Evolutionary conservation across 2,888 invertebrate species (phyloP).

Genomic region (Drosophila mimetica): DNA sequence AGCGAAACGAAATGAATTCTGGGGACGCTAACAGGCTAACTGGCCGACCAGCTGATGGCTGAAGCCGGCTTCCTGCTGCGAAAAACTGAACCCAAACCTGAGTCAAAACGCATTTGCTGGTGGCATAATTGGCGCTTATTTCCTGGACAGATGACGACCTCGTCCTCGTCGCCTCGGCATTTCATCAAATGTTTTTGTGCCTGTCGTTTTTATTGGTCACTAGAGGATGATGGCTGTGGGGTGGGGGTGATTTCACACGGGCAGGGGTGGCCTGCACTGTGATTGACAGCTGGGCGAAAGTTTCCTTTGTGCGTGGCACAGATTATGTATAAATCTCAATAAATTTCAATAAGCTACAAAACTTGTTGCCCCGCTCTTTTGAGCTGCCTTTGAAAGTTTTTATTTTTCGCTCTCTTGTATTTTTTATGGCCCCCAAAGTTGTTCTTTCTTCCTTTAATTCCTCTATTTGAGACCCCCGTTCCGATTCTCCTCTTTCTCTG

Average conservation of each 20-base stretch:
- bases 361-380: constrained; percentile 16
- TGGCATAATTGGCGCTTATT: constrained; percentile 82
- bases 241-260: neutral
- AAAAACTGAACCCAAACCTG: constrained; percentile 31
- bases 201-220: constrained; percentile 74
- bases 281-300: constrained; percentile 75
- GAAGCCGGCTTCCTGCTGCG: constrained; percentile 64
- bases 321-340: constrained; percentile 80
- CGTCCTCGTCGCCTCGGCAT: constrained; percentile 51
- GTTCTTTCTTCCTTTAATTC: constrained; percentile 34
- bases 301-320: constrained; percentile 50
- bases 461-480: constrained; percentile 34
- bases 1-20: constrained; percentile 76
- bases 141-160: constrained; percentile 77
- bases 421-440: constrained; percentile 42
- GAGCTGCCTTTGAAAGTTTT: constrained; percentile 39
- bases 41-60: constrained; percentile 69
- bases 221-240: constrained; percentile 58
- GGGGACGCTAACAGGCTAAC: constrained; percentile 74
- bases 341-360: constrained; percentile 77
- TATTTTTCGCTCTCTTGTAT: constrained; percentile 19
- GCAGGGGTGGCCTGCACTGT: constrained; percentile 46
- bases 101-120: constrained; percentile 72
- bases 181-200: constrained; percentile 74
- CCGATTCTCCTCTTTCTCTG: neutral